These are phyloP conservation scores for Crepidodera aurea DNA, from an alignment of 2,888 invertebrate genomes.

Conservation along the genomic window DNA sequence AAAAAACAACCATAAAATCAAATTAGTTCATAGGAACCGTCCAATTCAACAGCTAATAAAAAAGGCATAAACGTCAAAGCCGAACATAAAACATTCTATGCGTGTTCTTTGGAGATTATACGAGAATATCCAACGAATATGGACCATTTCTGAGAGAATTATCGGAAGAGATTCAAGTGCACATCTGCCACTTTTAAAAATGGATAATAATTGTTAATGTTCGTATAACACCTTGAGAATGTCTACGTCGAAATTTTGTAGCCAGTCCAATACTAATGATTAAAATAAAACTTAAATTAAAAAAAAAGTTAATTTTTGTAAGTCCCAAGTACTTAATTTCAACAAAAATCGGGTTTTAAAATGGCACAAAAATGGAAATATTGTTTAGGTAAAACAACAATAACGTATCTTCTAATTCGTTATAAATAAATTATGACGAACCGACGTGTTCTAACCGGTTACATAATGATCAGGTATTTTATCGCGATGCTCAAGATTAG, in stretches of 20 bases:
- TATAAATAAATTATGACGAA: slow-evolving; percentile 24
- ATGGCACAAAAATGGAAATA: too few species aligned
- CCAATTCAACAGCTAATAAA: slow-evolving; percentile 60
- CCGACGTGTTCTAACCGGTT: slow-evolving; percentile 35
- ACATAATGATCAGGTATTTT: slow-evolving; percentile 30
- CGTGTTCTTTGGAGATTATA: slow-evolving; percentile 59
- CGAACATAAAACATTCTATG: slow-evolving; percentile 57
- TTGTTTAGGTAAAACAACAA: too few species aligned
- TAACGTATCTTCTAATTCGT: background rate
- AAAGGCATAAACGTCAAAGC: slow-evolving; percentile 58
- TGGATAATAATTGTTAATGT: slow-evolving; percentile 9
- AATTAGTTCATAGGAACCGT: slow-evolving; percentile 48
- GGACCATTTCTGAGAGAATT: slow-evolving; percentile 17
- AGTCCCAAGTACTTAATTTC: too few species aligned
- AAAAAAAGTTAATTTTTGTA: too few species aligned
- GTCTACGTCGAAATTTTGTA: background rate
- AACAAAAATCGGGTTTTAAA: too few species aligned
- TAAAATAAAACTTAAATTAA: too few species aligned
- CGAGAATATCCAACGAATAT: slow-evolving; percentile 39
- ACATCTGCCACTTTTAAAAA: slow-evolving; percentile 3
- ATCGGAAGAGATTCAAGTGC: background rate
- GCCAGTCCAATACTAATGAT: too few species aligned
- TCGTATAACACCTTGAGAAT: background rate
- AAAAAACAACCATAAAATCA: slow-evolving; percentile 37
- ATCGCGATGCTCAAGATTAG: slow-evolving; percentile 30